These are phyloP conservation scores for Chrysomela aeneicollis DNA, from an alignment of 2,888 invertebrate species.

Conservation along the genomic window DNA sequence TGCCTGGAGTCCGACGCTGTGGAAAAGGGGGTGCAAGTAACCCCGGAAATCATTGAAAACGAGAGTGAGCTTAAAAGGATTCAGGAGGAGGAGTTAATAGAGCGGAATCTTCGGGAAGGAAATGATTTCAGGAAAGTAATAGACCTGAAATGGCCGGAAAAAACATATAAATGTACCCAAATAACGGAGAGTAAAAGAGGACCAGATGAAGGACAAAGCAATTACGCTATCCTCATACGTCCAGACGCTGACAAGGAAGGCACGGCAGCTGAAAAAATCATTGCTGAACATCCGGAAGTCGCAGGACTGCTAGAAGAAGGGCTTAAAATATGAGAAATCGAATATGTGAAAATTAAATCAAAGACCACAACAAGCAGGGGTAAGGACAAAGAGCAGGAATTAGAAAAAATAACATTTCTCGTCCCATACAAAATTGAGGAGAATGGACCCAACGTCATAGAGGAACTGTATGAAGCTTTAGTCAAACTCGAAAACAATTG, in stretches of 20 bases:
- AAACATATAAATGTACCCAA: background rate
- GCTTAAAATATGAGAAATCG: background rate
- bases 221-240: background rate
- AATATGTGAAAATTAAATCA: conserved; percentile 1
- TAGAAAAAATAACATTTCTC: background rate
- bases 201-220: background rate
- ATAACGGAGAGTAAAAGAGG: background rate
- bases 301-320: conserved; percentile 2
- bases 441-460: background rate
- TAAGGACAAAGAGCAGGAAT: background rate
- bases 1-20: no score
- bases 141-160: conserved; percentile 2
- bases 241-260: background rate
- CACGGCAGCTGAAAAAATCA: background rate
- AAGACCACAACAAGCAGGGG: background rate
- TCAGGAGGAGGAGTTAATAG: background rate
- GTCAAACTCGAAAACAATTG: background rate
- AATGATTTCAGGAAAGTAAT: background rate
- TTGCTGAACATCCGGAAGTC: background rate
- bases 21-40: conserved; percentile 3
- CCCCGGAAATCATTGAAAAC: conserved; percentile 8
- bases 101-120: background rate
- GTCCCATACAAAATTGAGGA: conserved; percentile 6
- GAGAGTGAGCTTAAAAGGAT: no score
- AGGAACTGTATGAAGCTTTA: background rate